Percentiles rank a stretch among this genome's conserved stretches.
Conservation (phyloP, 2,888 invertebrate species). For the Tromatobia lineatoria region DNA sequence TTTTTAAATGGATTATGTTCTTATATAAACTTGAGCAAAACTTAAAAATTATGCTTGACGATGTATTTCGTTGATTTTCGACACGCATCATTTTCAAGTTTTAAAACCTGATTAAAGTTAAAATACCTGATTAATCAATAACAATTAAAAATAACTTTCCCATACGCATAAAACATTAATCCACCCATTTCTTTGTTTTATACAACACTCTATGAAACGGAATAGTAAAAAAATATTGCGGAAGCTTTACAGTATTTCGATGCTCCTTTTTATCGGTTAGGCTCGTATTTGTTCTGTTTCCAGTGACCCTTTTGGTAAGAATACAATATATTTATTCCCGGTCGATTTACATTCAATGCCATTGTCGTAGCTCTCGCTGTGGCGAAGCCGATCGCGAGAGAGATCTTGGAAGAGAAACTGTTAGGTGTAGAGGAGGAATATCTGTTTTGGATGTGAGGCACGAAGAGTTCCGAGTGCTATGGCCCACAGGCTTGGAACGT, state of each 20-base stretch:
- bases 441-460: slow-evolving; percentile 53
- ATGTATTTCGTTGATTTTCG: no score
- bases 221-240: slow-evolving; percentile 5
- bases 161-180: no score
- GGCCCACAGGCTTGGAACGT: background rate
- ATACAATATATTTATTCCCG: slow-evolving; percentile 57
- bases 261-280: slow-evolving; percentile 12
- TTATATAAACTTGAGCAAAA: no score
- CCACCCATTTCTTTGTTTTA: no score
- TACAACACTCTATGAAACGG: background rate
- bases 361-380: background rate
- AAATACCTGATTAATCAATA: no score
- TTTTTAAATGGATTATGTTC: no score
- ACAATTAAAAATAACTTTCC: no score
- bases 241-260: background rate
- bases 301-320: slow-evolving; percentile 29
- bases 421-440: background rate
- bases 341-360: slow-evolving; percentile 70
- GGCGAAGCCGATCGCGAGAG: slow-evolving; percentile 38
- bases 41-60: no score
- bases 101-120: no score
- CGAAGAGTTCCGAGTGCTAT: slow-evolving; percentile 41
- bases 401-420: slow-evolving; percentile 43
- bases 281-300: slow-evolving; percentile 46
- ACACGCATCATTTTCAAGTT: no score